Percentiles rank a stretch among this genome's conserved stretches.
These are phyloP conservation scores for Calosoma granatense DNA, from an alignment of 1,140 invertebrate genomes.

Conservation along the genomic window DNA sequence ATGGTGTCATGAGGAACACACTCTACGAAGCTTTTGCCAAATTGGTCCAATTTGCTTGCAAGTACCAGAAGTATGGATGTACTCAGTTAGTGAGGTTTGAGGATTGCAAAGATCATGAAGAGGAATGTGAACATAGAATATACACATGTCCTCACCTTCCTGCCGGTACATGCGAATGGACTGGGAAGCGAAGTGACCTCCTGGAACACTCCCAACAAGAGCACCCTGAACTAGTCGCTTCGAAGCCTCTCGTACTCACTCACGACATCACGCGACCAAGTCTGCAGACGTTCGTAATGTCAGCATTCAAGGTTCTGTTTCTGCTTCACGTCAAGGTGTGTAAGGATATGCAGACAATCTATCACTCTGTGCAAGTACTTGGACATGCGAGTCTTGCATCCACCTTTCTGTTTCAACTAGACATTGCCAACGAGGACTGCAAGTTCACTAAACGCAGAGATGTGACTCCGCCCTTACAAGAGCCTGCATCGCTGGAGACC, in stretches of 20 bases:
- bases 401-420: no score
- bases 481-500: no score
- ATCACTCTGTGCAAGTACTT: neutral
- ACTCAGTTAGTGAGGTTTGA: no score
- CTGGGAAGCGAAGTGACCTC: neutral
- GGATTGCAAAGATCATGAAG: no score
- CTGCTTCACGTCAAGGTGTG: neutral
- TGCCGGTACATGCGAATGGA: neutral
- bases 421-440: no score
- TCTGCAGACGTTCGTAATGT: neutral
- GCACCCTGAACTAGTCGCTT: neutral
- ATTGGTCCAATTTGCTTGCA: neutral
- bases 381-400: no score
- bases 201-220: neutral
- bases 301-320: neutral
- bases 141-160: neutral
- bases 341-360: neutral
- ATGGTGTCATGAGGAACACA: neutral
- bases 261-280: neutral
- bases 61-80: neutral
- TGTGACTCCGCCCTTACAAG: no score
- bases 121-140: neutral
- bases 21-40: neutral
- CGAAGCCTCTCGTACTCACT: neutral
- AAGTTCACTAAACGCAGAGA: no score